Conservation (phyloP, 2,888 invertebrate genomes). For the Scaptomyza reducta region DNA sequence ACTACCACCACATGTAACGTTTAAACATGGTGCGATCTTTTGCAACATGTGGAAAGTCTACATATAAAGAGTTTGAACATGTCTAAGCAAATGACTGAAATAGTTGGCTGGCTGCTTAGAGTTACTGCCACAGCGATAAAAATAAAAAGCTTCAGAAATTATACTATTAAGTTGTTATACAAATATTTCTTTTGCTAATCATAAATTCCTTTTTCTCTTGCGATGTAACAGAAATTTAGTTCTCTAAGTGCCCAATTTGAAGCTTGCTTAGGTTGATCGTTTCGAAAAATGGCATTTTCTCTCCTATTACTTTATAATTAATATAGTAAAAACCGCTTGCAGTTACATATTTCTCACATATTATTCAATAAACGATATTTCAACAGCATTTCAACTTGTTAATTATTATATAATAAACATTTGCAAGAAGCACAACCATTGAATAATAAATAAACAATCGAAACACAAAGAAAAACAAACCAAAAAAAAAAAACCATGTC, state of each 20-base stretch:
- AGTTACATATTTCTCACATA: conserved; percentile 21
- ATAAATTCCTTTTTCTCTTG: not conserved
- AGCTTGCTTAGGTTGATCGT: no score
- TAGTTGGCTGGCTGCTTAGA: conserved; percentile 11
- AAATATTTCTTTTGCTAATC: not conserved
- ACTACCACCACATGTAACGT: conserved; percentile 43
- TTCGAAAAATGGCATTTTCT: no score
- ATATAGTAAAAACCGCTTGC: not conserved
- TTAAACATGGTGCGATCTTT: conserved; percentile 48
- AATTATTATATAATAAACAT: conserved; percentile 66
- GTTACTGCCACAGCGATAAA: conserved; percentile 4
- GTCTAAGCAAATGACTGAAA: conserved; percentile 18
- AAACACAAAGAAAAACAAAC: conserved; percentile 18
- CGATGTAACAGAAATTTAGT: not conserved
- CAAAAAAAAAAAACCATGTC: conserved; percentile 72
- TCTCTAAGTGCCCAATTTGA: not conserved
- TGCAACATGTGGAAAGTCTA: conserved; percentile 61
- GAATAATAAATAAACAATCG: conserved; percentile 65
- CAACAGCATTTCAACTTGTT: conserved; percentile 51
- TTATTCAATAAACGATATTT: conserved; percentile 58
- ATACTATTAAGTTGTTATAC: not conserved
- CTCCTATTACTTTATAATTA: no score
- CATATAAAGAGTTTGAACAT: conserved; percentile 27
- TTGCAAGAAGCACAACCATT: conserved; percentile 49
- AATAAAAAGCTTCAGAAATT: conserved; percentile 11